Percentiles rank a stretch among this genome's conserved stretches.
Evolutionary conservation across 2,888 invertebrate species (phyloP).

Genomic region (Candidula unifasciata): DNA sequence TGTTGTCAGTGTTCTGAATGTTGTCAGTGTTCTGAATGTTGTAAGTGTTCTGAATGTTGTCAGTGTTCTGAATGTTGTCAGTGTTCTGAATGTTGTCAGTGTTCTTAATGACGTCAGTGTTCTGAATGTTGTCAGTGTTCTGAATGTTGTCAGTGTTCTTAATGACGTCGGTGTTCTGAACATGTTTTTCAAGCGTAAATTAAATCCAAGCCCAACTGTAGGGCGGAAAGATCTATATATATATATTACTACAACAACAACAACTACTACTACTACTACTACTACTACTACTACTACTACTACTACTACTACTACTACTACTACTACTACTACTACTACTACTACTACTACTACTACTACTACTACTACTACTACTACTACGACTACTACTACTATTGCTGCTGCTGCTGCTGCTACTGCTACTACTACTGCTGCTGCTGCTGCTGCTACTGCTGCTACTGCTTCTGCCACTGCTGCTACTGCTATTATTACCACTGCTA

Average conservation of each 20-base stretch:
- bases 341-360: conserved; percentile 23
- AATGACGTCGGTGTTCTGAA: too few species aligned
- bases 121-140: too few species aligned
- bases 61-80: too few species aligned
- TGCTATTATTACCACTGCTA: background rate
- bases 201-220: too few species aligned
- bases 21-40: too few species aligned
- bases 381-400: conserved; percentile 14
- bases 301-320: conserved; percentile 23
- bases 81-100: too few species aligned
- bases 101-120: too few species aligned
- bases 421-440: conserved; percentile 19
- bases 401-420: conserved; percentile 1
- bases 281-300: conserved; percentile 8
- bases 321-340: conserved; percentile 13
- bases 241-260: background rate
- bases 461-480: background rate
- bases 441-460: background rate
- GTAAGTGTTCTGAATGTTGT: too few species aligned
- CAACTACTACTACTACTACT: conserved; percentile 9
- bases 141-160: too few species aligned
- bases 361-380: conserved; percentile 18
- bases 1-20: too few species aligned
- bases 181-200: too few species aligned
- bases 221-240: too few species aligned